Evolutionary conservation across 1,140 invertebrate genomes (phyloP).

Genomic region (Leptonema lineaticorne): DNA sequence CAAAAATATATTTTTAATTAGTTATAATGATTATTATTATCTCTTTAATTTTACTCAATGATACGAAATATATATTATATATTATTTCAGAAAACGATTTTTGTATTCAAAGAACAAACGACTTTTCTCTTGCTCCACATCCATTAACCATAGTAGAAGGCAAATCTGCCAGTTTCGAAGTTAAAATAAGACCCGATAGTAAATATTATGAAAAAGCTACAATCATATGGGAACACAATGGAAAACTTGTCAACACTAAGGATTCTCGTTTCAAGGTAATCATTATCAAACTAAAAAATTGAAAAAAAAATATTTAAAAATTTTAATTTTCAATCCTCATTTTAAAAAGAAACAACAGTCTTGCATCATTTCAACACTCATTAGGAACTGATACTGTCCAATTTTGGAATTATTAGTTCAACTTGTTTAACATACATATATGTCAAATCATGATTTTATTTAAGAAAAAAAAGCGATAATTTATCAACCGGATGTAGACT

Average conservation of each 20-base stretch:
- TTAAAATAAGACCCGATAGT: constrained; percentile 1
- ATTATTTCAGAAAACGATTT: background rate
- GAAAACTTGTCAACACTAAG: constrained; percentile 9
- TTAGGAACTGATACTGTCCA: no score
- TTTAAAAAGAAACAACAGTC: no score
- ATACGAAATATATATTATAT: background rate
- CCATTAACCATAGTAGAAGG: constrained; percentile 45
- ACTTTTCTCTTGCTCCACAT: constrained; percentile 44
- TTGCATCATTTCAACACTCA: no score
- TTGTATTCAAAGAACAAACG: constrained; percentile 11
- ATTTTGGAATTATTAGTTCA: no score
- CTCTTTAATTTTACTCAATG: background rate
- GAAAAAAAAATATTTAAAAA: no score
- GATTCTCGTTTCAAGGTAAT: constrained; percentile 19
- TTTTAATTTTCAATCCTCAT: no score
- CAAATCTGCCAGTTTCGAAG: constrained; percentile 35
- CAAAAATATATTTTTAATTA: background rate
- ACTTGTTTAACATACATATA: no score
- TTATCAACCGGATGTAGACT: no score
- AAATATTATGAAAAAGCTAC: constrained; percentile 9
- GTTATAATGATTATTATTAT: background rate
- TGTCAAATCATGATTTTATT: no score
- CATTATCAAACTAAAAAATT: no score
- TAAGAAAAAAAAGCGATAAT: no score
- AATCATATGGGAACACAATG: constrained; percentile 33